Base-by-base conservation (phyloP, 2,113 vertebrate genomes). In the Rhinoptilus africanus region DNA sequence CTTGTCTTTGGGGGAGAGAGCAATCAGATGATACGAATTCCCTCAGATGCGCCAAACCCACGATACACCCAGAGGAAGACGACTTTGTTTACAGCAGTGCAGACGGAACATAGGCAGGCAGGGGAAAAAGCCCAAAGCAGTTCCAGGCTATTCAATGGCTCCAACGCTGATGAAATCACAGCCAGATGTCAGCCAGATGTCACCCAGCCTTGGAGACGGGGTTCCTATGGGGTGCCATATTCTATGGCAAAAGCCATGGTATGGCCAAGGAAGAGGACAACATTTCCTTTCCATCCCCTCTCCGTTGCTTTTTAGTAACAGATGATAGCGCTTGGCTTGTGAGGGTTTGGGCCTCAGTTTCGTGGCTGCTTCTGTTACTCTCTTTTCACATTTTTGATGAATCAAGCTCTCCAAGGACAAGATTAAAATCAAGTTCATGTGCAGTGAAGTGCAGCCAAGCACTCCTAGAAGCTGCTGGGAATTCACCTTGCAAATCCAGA, bases 101-200 rank as follows among this genome's bases (percentile, higher is more conserved):
- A 92, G 59, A 83, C 50, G 57, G 62, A 72, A 75, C 16, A 76
- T 6, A 79, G 56, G 81, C 73, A 75, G 39, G 72, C 72, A 93
- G 41, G 20, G 30, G 19, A 82, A 82, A 75, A 89, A 60, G 4
- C 20, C 50, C 56, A 50, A 45, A 89, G 73, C 53, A 79, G 47
- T 89, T 92, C 37, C 56, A 93, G 35, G 39, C 47, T 62, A 47
- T 45, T 84, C 68, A 75, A 17, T 86, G 47, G 35, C 64, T 86
- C 68, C 1, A 9, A 74, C 63, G 27, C 23, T 75, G 80, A 88
- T 93, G 68, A 94, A 93, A 89, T 91, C 76, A 92, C 45, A 86
- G 59, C 24, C 91, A 95, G 84, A 81, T 95, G 95, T 82, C 85
- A 95, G 82, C n/a, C 86, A 94, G 82, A 93, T 93, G 88, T 92